phyloP scores from a whole-genome alignment of 2,888 invertebrate species.

The Mythimna impura region DNA sequence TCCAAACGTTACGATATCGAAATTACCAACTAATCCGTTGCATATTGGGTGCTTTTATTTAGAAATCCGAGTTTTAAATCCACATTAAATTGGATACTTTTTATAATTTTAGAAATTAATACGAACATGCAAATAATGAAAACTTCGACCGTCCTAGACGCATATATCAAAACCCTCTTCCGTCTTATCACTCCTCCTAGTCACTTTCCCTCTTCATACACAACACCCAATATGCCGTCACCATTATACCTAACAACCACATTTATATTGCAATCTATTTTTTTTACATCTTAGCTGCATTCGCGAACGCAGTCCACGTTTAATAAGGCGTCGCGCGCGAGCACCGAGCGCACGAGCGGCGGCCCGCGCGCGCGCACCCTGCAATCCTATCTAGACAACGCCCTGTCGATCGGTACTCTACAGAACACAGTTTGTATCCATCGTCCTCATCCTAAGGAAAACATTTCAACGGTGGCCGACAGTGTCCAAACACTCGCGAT shows the following conservation, averaged over 20 bases:
- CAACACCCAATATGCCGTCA: conserved; percentile 88
- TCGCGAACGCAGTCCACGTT: conserved; percentile 77
- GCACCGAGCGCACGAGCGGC: conserved; percentile 60
- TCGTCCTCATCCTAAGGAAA: conserved; percentile 83
- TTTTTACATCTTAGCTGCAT: conserved; percentile 85
- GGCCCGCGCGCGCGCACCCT: conserved; percentile 56
- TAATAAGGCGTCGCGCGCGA: conserved; percentile 68
- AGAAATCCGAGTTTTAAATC: conserved; percentile 34
- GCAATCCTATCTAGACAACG: conserved; percentile 86
- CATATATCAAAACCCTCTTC: conserved; percentile 47
- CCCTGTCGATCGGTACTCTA: conserved; percentile 88
- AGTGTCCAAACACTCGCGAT: conserved; percentile 63
- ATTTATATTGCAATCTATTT: conserved; percentile 87
- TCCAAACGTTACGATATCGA: conserved; percentile 81
- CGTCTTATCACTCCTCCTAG: conserved; percentile 57
- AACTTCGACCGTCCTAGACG: conserved; percentile 54
- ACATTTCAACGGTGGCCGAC: conserved; percentile 79
- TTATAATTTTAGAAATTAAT: conserved; percentile 40
- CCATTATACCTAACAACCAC: conserved; percentile 82
- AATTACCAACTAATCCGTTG: conserved; percentile 77
- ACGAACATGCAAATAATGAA: conserved; percentile 47
- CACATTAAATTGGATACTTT: conserved; percentile 31
- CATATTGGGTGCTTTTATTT: conserved; percentile 76
- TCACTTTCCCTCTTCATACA: conserved; percentile 81
- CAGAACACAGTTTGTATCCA: conserved; percentile 90